phyloP scores from a whole-genome alignment of 2,888 invertebrate species.

The Ceraclea dissimilis region DNA sequence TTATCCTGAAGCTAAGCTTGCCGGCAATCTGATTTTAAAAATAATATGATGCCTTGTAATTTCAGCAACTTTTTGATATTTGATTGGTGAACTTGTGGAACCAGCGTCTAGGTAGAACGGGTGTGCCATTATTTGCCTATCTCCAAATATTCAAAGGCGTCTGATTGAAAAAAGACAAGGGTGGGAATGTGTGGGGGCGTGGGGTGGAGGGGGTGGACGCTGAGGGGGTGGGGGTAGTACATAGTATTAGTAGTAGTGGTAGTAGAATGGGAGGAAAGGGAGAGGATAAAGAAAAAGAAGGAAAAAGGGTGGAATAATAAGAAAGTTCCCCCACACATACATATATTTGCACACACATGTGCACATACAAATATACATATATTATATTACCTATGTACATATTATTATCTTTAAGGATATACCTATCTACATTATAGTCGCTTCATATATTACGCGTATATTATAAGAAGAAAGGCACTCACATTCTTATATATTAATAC shows the following conservation, averaged over 20 bases:
- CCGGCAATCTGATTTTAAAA: too few species aligned
- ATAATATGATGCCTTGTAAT: too few species aligned
- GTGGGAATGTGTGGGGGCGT: constrained; percentile 9
- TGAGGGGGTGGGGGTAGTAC: constrained; percentile 6
- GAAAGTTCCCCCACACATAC: constrained; percentile 12
- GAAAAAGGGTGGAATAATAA: constrained; percentile 20
- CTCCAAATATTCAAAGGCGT: constrained; percentile 27
- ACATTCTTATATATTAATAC: too few species aligned
- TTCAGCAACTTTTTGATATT: not conserved
- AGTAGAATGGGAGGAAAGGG: constrained; percentile 5
- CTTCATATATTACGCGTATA: too few species aligned
- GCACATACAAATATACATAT: not conserved
- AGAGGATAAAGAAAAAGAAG: constrained; percentile 13
- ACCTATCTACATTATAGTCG: not conserved
- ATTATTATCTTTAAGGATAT: not conserved
- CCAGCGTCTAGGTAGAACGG: constrained; percentile 1
- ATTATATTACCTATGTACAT: constrained; percentile 1
- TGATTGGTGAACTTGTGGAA: not conserved
- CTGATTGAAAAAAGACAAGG: constrained; percentile 27
- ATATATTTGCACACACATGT: not conserved
- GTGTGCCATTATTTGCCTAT: constrained; percentile 25
- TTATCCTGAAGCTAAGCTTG: too few species aligned
- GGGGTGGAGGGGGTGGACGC: constrained; percentile 7
- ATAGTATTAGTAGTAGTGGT: not conserved
- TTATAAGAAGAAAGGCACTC: too few species aligned